A percentile compares a stretch with the other conserved stretches of the same genome.
These are phyloP conservation scores for Drosophila prolongata DNA, from an alignment of 2,888 invertebrate genomes.

Conservation along the genomic window DNA sequence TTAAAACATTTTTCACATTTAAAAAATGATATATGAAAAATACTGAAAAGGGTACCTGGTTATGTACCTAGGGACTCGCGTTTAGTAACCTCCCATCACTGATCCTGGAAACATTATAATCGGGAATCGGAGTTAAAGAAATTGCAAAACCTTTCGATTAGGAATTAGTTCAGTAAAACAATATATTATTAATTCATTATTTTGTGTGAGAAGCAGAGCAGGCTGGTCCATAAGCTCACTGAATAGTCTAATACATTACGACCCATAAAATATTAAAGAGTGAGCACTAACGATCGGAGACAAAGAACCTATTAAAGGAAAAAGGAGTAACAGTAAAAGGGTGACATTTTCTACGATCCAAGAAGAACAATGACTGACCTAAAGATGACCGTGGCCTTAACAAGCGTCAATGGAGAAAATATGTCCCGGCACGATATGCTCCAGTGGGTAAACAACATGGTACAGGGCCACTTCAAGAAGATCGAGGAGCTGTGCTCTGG, in stretches of 20 bases:
- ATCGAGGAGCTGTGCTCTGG: constrained; percentile 98
- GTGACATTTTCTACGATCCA: constrained; percentile 10
- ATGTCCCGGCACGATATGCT: constrained; percentile 99
- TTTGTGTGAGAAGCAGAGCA: not conserved
- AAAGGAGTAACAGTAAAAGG: constrained; percentile 27
- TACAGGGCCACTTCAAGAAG: constrained; percentile 95
- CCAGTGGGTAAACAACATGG: constrained; percentile 98
- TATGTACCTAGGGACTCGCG: not conserved
- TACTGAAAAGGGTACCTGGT: constrained; percentile 2
- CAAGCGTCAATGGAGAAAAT: constrained; percentile 89
- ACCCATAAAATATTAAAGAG: not conserved
- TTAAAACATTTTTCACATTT: no score
- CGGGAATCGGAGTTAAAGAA: constrained; percentile 9
- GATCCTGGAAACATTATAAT: constrained; percentile 25
- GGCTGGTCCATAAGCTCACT: constrained; percentile 20
- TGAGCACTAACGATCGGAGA: no score
- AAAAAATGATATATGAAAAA: not conserved
- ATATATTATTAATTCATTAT: not conserved
- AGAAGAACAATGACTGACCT: constrained; percentile 52
- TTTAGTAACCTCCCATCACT: constrained; percentile 16
- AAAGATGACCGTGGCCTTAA: constrained; percentile 67
- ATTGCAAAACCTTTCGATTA: not conserved
- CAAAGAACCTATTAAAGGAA: not conserved
- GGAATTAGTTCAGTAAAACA: not conserved
- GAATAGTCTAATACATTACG: not conserved